Evolutionary conservation across 2,113 vertebrate species (phyloP), one percentile per base, ranked within the genome.

Genomic region (Mionectes macconnelli): DNA sequence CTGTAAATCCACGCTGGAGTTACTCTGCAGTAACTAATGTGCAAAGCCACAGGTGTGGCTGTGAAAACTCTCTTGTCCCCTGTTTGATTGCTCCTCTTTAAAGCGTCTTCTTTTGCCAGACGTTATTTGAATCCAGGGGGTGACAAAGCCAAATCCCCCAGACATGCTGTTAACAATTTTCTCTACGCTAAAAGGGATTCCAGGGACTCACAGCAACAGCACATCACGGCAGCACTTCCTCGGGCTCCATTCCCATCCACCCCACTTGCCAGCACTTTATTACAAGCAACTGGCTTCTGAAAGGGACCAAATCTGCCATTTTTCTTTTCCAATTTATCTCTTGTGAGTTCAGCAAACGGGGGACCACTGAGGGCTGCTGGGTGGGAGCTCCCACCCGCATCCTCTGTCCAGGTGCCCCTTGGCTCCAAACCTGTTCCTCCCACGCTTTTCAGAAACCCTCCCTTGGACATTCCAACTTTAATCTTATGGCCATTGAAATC

Each of bases 181-280:
- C 72, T 75, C 52, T 28, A 11, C 21, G 0, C 47, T 9, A 13
- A 25, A 53, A 72, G 75, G 68, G 90, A 60, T 78, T 52, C 53
- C 66, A 75, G 94, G 89, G 89, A 12, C 81, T 77, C 76, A 5
- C 23, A 90, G 93, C 92, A 77, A 86, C n/a, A 86, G 78, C 59
- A 56, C 72, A n/a, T 33, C 90, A 74, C 78, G 16, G 33, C 92
- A 68, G 92, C 88, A 53, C 80, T 76, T 93, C 39, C 56, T 35
- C 1, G 6, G 69, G 64, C 73, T 89, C 80, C 72, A 35, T 31
- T 73, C 83, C 87, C 90, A 55, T 14, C 67, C 55, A 4, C 15
- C 70, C 64, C 40, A n/a, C 64, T 42, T 83, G 88, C 85, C 82
- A 72, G 87, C 1, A 2, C 47, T 63, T 90, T 35, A 16, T 70